A percentile compares a stretch with the other conserved stretches of the same genome.
Conservation (phyloP, 1,140 invertebrate genomes). For the Magallana gigas region DNA sequence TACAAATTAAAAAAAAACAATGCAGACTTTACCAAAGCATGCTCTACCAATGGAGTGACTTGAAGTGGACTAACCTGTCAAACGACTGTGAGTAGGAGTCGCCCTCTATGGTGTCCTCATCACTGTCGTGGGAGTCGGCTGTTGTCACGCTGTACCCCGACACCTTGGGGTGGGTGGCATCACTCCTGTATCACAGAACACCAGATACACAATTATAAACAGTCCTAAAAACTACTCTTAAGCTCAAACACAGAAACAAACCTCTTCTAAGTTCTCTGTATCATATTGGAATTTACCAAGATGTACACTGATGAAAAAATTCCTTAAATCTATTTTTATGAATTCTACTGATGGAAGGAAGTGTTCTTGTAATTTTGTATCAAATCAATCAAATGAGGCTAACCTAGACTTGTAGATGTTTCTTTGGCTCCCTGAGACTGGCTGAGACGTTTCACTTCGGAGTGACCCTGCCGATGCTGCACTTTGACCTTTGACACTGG, state of each 20-base stretch:
- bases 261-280: background rate
- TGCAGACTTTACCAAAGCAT: too few species aligned
- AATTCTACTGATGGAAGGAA: too few species aligned
- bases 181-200: conserved; percentile 42
- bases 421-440: conserved; percentile 34
- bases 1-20: too few species aligned
- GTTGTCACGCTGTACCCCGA: conserved; percentile 40
- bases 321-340: too few species aligned
- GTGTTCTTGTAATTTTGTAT: too few species aligned
- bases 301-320: too few species aligned
- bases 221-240: background rate
- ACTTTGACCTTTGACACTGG: conserved; percentile 44
- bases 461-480: conserved; percentile 40
- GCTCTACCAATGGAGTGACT: too few species aligned
- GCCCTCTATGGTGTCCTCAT: conserved; percentile 63
- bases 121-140: conserved; percentile 48
- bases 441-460: conserved; percentile 47
- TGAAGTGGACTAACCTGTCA: conserved; percentile 54
- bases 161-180: conserved; percentile 45
- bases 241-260: background rate
- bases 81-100: conserved; percentile 64
- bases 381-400: background rate
- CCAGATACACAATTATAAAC: background rate
- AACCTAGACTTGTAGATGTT: conserved; percentile 39
- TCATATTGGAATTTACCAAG: background rate